Base-by-base conservation (phyloP, 2,888 invertebrate species). In the Dicranocentrus wangi region DNA sequence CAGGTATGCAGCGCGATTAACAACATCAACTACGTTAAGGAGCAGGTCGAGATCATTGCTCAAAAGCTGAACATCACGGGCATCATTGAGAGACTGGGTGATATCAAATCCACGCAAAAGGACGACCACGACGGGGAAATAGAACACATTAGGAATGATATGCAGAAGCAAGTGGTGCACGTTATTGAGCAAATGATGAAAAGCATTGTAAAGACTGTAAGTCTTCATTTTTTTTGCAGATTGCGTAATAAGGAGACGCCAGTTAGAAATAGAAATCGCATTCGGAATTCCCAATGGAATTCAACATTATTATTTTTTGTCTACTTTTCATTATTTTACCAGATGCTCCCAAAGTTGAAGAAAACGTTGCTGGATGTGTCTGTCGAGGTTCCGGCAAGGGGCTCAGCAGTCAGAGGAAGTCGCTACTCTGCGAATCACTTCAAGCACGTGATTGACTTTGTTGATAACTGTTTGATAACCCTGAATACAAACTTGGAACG, bases 1-100 rank as follows among this genome's bases (percentile, higher is more conserved):
- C 15, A 76, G 76, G 39, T 21, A 0, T 73, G 78, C 61, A 43
- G 43, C 7, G 68, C 51, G 27, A 77, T 81, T n/a, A 81, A 83
- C 39, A 83, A 81, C 25, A 81, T 83, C 13, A 76, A 75, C 39
- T 81, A 79, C 19, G 83, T 83, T 0, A 76, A 81, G 23, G 76
- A 81, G 15, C 76, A 81, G 43, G 81, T 81, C 0, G 71, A 71
- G 13, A 3, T 51, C 0, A 17, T 81, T 0, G 42, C 19, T 0
- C 5, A 71, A 5, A 70, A 81, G 25, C 32, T 81, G 2, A 71
- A 81, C n/a, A 51, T 81, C 15, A n/a, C 55, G 1, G 53, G 53
- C 0, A 76, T 81, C 28, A 76, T 80, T 15, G n/a, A 53, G 15
- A 5, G 47, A 17, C 47, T 13, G n/a, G n/a, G n/a, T 10, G 47